Percentiles rank a stretch among this genome's conserved stretches.
phyloP scores from a whole-genome alignment of 2,797 vertebrate genomes.

The Threskiornis aethiopicus region DNA sequence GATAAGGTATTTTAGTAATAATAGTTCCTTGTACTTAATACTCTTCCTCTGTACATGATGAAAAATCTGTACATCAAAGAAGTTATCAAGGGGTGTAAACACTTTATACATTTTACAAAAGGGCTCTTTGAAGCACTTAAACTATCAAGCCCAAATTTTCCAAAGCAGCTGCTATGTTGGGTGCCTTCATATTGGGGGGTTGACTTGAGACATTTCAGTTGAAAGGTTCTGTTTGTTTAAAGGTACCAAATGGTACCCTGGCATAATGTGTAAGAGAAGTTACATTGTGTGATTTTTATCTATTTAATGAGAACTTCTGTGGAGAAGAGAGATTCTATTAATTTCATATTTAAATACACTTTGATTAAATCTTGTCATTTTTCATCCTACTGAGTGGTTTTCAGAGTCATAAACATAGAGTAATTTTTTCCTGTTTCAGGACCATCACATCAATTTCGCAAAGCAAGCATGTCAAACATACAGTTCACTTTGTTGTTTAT shows the following conservation, averaged over 20 bases:
- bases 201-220: neutral
- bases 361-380: neutral
- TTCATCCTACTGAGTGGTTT: neutral
- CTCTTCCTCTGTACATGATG: neutral
- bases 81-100: neutral
- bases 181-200: neutral
- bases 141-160: neutral
- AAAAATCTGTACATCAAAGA: conserved; percentile 13
- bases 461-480: neutral
- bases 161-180: neutral
- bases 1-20: conserved; percentile 2
- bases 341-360: neutral
- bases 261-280: neutral
- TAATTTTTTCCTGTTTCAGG: neutral
- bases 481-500: neutral
- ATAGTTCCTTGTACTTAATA: neutral
- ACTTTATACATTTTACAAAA: neutral
- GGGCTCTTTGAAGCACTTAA: neutral
- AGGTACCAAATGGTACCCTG: neutral
- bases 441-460: neutral
- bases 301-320: neutral
- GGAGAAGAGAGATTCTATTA: neutral
- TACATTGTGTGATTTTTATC: neutral
- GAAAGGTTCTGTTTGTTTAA: neutral
- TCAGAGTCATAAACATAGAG: neutral